A percentile compares a stretch with the other conserved stretches of the same genome.
These are phyloP conservation scores for Pangasianodon hypophthalmus DNA, from an alignment of 2,113 vertebrate genomes.

Conservation along the genomic window DNA sequence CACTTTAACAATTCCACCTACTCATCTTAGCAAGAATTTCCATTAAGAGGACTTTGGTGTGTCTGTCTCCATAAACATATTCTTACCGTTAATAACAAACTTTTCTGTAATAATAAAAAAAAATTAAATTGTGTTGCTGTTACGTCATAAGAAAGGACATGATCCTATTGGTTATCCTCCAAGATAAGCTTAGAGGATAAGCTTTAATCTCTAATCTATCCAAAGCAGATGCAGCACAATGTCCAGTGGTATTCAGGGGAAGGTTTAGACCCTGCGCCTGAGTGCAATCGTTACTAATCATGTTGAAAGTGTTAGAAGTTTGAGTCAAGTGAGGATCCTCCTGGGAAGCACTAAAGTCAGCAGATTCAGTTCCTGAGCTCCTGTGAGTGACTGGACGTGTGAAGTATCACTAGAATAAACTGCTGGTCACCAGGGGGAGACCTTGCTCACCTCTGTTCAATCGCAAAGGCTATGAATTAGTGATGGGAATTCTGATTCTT, in stretches of 20 bases:
- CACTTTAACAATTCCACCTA: neutral
- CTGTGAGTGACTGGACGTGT: neutral
- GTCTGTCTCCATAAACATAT: neutral
- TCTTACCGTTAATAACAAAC: no score
- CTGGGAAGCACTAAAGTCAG: neutral
- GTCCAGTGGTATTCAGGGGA: neutral
- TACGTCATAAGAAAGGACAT: neutral
- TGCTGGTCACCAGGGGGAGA: constrained; percentile 10
- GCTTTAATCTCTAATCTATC: neutral
- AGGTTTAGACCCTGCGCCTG: neutral
- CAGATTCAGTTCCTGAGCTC: neutral
- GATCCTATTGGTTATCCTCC: neutral
- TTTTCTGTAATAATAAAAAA: no score
- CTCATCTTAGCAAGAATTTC: neutral
- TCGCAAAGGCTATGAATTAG: neutral
- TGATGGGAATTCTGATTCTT: neutral
- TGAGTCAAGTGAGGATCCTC: neutral
- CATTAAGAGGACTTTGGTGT: neutral
- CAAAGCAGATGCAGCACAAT: neutral
- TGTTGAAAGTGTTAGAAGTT: neutral
- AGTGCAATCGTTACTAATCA: neutral
- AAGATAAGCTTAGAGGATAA: no score
- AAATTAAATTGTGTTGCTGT: neutral
- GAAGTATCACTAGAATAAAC: neutral
- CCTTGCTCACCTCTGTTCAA: neutral